Evolutionary conservation across 2,797 vertebrate genomes (phyloP).

Genomic region (Helostoma temminkii): DNA sequence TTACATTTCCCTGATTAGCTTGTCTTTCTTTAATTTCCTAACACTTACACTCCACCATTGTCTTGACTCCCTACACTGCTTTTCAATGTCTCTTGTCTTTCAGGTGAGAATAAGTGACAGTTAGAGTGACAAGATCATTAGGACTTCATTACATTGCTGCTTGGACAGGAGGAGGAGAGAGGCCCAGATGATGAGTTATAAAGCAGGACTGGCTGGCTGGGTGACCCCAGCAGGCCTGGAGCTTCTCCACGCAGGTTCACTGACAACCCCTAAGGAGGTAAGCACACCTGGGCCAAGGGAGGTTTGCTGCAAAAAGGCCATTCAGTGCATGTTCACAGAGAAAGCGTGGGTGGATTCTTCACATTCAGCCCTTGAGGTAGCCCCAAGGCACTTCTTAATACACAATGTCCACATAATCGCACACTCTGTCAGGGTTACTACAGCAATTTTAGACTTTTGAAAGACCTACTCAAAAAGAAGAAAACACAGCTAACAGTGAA

Average conservation of each 20-base stretch:
- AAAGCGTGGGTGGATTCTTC: constrained; percentile 56
- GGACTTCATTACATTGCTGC: constrained; percentile 74
- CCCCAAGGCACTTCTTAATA: constrained; percentile 14
- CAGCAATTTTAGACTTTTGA: constrained; percentile 58
- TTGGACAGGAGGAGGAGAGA: constrained; percentile 65
- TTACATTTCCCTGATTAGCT: constrained; percentile 7
- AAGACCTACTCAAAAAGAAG: constrained; percentile 33
- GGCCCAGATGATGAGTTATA: constrained; percentile 43
- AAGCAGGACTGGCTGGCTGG: constrained; percentile 43
- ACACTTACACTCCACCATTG: background rate
- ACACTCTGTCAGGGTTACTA: constrained; percentile 33
- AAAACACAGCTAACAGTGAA: constrained; percentile 58
- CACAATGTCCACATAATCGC: constrained; percentile 16
- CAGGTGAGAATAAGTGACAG: constrained; percentile 62
- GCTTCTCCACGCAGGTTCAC: constrained; percentile 20
- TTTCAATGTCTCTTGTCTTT: constrained; percentile 10
- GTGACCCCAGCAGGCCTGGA: constrained; percentile 32
- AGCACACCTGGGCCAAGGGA: constrained; percentile 73
- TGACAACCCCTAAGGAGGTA: constrained; percentile 13
- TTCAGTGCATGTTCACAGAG: constrained; percentile 29
- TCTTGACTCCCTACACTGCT: constrained; percentile 1
- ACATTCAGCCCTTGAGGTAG: constrained; percentile 61
- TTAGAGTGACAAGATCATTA: constrained; percentile 75
- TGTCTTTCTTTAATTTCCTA: constrained; percentile 10
- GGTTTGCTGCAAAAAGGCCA: constrained; percentile 27